phyloP scores from a whole-genome alignment of 2,797 vertebrate genomes.

The Pseudochaenichthys georgianus region DNA sequence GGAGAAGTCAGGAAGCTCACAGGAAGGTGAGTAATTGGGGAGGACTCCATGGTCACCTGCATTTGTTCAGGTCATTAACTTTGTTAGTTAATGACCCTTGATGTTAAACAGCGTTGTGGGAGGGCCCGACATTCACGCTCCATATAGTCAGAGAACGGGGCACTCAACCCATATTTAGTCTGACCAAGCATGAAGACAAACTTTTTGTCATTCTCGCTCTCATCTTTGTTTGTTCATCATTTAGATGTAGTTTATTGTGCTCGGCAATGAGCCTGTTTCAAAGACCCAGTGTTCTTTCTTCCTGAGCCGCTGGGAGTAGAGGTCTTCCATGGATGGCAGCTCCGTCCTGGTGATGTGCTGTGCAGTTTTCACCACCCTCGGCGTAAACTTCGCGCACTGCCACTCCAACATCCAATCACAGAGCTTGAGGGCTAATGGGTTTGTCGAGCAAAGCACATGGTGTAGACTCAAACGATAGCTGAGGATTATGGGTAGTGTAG shows the following conservation, averaged over 20 bases:
- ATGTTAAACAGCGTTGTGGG: constrained; percentile 60
- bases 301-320: no score
- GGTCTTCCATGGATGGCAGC: no score
- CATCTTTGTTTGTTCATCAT: constrained; percentile 52
- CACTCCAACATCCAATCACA: no score
- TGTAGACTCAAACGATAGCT: no score
- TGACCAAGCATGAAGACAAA: not conserved
- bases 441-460: no score
- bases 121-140: constrained; percentile 45
- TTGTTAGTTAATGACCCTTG: constrained; percentile 63
- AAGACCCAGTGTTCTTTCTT: no score
- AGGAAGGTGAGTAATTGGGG: constrained; percentile 54
- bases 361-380: no score
- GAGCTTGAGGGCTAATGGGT: no score
- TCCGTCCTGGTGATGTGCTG: no score
- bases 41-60: constrained; percentile 34
- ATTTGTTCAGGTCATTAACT: constrained; percentile 49
- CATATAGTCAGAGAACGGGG: constrained; percentile 49
- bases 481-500: no score
- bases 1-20: constrained; percentile 49
- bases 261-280: not conserved
- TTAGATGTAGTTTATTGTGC: constrained; percentile 44
- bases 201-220: not conserved
- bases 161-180: constrained; percentile 18
- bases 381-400: no score